Evolutionary conservation across 2,113 vertebrate genomes (phyloP), one percentile per base, ranked within the genome.

Genomic region (Aythya baeri): DNA sequence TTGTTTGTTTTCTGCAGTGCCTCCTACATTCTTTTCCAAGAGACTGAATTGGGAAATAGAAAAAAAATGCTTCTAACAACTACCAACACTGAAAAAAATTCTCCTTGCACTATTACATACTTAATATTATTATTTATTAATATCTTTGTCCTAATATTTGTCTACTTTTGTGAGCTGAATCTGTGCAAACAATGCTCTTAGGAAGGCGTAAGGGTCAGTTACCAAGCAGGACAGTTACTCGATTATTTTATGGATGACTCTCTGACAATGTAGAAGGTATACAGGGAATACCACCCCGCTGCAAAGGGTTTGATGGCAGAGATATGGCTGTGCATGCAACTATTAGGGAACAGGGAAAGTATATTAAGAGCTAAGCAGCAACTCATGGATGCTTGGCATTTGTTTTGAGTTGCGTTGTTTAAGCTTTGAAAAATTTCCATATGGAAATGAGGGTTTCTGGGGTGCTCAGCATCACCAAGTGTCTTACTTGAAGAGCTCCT

Each of bases 371-470:
- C 32, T 8, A 46, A 79, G 21, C 36, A 85, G 22, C 71, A 75
- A 41, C 20, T 29, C 34, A 6, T 15, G 6, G 14, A 29, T 6
- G 11, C 50, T 15, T 58, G 44, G 52, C 34, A n/a, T 50, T 70
- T 68, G 11, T 17, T 57, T 36, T 62, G 26, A 50, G 63, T 76
- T 3, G 2, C 0, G 0, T 20, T 4, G 7, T 74, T 73, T 78
- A 73, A 25, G 20, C 18, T 50, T 46, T 18, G 18, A 78, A 38
- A 49, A 70, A 8, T 8, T n/a, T 16, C 70, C 41, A 7, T 25
- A 31, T 1, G 6, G 79, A 43, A 58, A 26, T 2, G 2, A 4
- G 73, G 52, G 41, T 62, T 36, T 73, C 13, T 34, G 36, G 15
- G 63, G 57, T 5, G 16, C 55, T 58, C 31, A 58, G 31, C 29